Evolutionary conservation across 2,888 invertebrate species (phyloP).

Genomic region (Sphaeridia pumilis): DNA sequence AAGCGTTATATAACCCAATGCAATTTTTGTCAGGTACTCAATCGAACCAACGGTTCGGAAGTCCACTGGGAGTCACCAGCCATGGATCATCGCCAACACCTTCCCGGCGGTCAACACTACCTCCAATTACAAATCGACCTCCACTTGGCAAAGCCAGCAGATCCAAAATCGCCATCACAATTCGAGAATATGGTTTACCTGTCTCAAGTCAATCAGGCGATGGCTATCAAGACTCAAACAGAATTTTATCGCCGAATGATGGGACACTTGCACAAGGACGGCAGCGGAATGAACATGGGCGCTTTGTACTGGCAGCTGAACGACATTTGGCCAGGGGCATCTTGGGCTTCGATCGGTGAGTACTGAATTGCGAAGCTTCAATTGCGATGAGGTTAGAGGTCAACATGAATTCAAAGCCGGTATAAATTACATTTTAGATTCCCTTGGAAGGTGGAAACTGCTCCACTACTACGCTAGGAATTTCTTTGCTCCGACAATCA

Average conservation of each 20-base stretch:
- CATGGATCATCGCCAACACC: slow-evolving; percentile 64
- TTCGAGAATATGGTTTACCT: slow-evolving; percentile 63
- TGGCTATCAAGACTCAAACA: slow-evolving; percentile 44
- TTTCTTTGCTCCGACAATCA: slow-evolving; percentile 68
- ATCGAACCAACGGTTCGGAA: slow-evolving; percentile 37
- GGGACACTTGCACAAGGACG: slow-evolving; percentile 15
- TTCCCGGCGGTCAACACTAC: slow-evolving; percentile 56
- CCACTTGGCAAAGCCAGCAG: slow-evolving; percentile 52
- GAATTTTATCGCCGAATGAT: slow-evolving; percentile 40
- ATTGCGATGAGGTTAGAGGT: too few relatives aligned
- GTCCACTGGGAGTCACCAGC: slow-evolving; percentile 39
- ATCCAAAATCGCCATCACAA: slow-evolving; percentile 40
- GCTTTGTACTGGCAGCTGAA: slow-evolving; percentile 53
- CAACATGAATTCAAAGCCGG: too few relatives aligned
- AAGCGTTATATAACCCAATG: too few relatives aligned
- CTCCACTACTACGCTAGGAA: slow-evolving; percentile 76
- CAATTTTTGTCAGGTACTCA: background rate
- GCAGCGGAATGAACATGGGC: slow-evolving; percentile 47
- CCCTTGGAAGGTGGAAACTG: slow-evolving; percentile 69
- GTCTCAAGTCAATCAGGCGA: slow-evolving; percentile 62
- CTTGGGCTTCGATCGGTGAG: slow-evolving; percentile 45
- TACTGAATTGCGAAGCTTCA: background rate
- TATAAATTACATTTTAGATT: too few relatives aligned
- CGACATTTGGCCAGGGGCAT: slow-evolving; percentile 51
- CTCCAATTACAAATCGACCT: slow-evolving; percentile 50